Conservation (phyloP, 2,797 vertebrate genomes). For the Rhyacichthys aspro region DNA sequence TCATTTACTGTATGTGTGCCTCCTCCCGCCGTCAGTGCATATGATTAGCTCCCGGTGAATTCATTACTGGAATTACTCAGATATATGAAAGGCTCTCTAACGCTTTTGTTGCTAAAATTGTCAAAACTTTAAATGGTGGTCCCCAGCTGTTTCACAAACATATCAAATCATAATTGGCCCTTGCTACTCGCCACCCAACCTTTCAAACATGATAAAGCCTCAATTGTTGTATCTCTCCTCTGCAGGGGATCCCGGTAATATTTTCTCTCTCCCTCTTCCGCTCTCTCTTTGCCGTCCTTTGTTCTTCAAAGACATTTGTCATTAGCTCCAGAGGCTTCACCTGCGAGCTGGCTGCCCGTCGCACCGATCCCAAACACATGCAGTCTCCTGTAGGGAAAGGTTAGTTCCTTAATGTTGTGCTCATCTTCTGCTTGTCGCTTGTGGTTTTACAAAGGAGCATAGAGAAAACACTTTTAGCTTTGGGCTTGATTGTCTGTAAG, state of each 20-base stretch:
- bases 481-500: constrained; percentile 14
- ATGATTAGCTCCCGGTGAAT: constrained; percentile 6
- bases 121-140: constrained; percentile 29
- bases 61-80: constrained; percentile 7
- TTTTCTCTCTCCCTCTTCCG: constrained; percentile 12
- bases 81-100: constrained; percentile 26
- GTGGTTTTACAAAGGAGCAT: constrained; percentile 14
- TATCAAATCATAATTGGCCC: constrained; percentile 39
- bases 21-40: not conserved
- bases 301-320: constrained; percentile 66
- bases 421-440: constrained; percentile 36
- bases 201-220: constrained; percentile 49
- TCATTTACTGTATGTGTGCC: not conserved
- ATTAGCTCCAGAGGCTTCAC: constrained; percentile 48
- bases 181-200: constrained; percentile 20
- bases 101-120: constrained; percentile 14
- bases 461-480: constrained; percentile 26
- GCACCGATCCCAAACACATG: constrained; percentile 15
- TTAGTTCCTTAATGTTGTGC: constrained; percentile 20
- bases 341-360: constrained; percentile 30
- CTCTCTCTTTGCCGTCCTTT: constrained; percentile 41
- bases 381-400: constrained; percentile 27
- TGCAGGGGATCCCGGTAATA: constrained; percentile 24
- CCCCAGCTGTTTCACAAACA: constrained; percentile 39
- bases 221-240: constrained; percentile 23